Base-by-base conservation (phyloP, 1,140 invertebrate genomes). In the Lineus longissimus region DNA sequence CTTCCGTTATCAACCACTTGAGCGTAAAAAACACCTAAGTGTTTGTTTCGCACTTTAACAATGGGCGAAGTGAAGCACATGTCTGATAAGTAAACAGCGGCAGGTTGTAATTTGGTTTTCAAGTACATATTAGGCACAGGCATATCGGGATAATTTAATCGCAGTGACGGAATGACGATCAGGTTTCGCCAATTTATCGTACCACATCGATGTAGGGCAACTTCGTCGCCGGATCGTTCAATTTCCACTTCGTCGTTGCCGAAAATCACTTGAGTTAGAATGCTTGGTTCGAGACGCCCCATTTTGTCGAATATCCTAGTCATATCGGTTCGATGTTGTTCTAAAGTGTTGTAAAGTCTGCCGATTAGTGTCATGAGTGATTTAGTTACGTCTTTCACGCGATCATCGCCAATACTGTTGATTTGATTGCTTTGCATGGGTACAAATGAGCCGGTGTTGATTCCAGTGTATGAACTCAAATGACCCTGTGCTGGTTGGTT, bases 391-490 rank as follows among this genome's bases (percentile, higher is more conserved):
- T 7, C 47, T 51, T 51, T 51, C n/a, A 51, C 47, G 4, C n/a
- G 47, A n/a, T 51, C n/a, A 7, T 51, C 47, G 6, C 6, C 6
- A 51, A 51, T 51, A n/a, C n/a, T 4, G 4, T 19, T 4, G 47
- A 51, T 51, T 51, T 51, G 47, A 27, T n/a, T 51, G n/a, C 47
- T 51, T n/a, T 51, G 47, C 47, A 51, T 51, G 47, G 47, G 47
- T n/a, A 51, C 47, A 51, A 51, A 51, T 4, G 47, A 4, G n/a
- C 47, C 47, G 25, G 47, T 51, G 47, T 51, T 51, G 47, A 51
- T 51, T 4, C n/a, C 47, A 6, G 47, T 51, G 47, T 51, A 51
- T 27, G 47, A 7, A n/a, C 47, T 51, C 25, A 51, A 9, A 4
- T 6, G 6, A 7, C 47, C 47, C 25, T 7, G 6, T 7, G 4